phyloP scores from a whole-genome alignment of 2,888 invertebrate genomes.

The Barypeithes pellucidus region DNA sequence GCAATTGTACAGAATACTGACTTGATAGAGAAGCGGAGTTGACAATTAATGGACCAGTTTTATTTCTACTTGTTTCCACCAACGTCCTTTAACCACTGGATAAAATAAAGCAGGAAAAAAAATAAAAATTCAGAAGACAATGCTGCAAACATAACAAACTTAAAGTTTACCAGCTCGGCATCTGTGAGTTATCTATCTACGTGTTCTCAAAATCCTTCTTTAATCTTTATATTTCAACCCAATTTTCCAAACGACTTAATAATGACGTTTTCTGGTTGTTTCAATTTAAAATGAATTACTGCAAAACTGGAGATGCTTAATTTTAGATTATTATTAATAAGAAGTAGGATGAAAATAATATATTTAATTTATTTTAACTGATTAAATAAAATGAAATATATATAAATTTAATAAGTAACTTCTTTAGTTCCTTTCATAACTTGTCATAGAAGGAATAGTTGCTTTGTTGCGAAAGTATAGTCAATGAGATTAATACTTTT shows the following conservation, averaged over 20 bases:
- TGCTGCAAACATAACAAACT: background rate
- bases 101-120: background rate
- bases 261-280: background rate
- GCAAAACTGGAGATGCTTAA: background rate
- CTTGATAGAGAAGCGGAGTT: too few species aligned
- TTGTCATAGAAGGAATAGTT: too few species aligned
- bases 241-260: slow-evolving; percentile 22
- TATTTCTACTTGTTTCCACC: too few species aligned
- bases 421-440: too few species aligned
- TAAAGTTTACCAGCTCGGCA: background rate
- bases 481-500: too few species aligned
- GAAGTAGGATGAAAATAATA: background rate
- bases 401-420: too few species aligned
- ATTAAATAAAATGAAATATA: too few species aligned
- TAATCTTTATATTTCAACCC: slow-evolving; percentile 14
- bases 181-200: slow-evolving; percentile 3
- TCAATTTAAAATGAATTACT: slow-evolving; percentile 27
- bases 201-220: slow-evolving; percentile 5
- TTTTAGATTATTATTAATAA: slow-evolving; percentile 5
- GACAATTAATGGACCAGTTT: too few species aligned
- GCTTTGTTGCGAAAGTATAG: too few species aligned
- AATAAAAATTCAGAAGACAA: background rate
- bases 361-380: too few species aligned
- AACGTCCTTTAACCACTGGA: too few species aligned
- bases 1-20: too few species aligned